Base-by-base conservation (phyloP, 2,888 invertebrate genomes). In the Lepidonotus clava region DNA sequence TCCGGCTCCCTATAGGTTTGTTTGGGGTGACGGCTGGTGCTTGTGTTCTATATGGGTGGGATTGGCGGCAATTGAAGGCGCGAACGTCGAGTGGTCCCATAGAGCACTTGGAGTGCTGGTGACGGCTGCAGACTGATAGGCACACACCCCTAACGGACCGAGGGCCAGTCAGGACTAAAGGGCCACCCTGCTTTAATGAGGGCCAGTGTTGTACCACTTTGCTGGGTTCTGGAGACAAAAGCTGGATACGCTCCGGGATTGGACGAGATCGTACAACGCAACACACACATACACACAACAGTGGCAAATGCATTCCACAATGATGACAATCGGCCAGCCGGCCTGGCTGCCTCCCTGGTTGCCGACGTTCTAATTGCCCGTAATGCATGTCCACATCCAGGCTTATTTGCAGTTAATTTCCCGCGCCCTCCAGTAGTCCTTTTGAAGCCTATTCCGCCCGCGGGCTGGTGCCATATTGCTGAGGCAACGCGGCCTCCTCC, bases 331-430 rank as follows among this genome's bases (percentile, higher is more conserved):
- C 46, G 8, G 46, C 46, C 46, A 46, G 8, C 46, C 46, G 46
- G 46, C 18, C 46, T 46, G 8, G 8, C 18, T 18, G 8, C 46
- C 46, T 6, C 8, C 18, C 46, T 46, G 8, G 8, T 46, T 18
- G 18, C 46, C 6, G 46, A 61, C n/a, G 61, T 24, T 61, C 61
- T 61, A 61, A 61, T 61, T 61, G 28, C 61, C 28, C 61, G 11
- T 61, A 61, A 61, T 61, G 61, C 61, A 28, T 61, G 61, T 61
- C 61, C 61, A 61, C 28, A 61, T 61, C 61, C 61, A n/a, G 61
- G 18, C 28, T 61, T 61, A 61, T 61, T 61, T 61, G 28, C 61
- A 11, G 61, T 61, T 61, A n/a, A 61, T 61, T 61, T 61, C 61
- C 61, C 53, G 24, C 61, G 61, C 61, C 61, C 28, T 28, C 61